Percentiles rank a stretch among this genome's conserved stretches.
phyloP scores from a whole-genome alignment of 1,140 invertebrate genomes.

The Brachionus rotundiformis region DNA sequence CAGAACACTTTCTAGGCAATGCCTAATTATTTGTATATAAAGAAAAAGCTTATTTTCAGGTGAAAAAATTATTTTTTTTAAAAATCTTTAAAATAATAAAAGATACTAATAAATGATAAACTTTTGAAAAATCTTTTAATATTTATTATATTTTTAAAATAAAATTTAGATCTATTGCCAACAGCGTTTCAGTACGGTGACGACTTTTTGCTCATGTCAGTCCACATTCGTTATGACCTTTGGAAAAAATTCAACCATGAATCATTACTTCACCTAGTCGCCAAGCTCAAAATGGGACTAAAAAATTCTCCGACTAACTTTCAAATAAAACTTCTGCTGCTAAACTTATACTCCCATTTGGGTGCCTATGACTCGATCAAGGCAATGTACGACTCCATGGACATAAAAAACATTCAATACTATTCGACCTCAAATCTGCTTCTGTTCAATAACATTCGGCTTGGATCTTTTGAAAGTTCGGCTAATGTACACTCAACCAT shows the following conservation, averaged over 20 bases:
- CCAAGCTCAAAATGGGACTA: neutral
- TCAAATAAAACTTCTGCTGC: constrained; percentile 29
- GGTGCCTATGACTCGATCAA: constrained; percentile 24
- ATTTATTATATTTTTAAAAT: neutral
- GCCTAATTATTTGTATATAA: no score
- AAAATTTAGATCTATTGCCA: constrained; percentile 20
- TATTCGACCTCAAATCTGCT: constrained; percentile 36
- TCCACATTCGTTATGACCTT: constrained; percentile 29
- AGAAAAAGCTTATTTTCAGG: no score
- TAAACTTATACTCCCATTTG: constrained; percentile 44
- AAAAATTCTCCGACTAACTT: constrained; percentile 22
- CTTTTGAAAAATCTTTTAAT: no score
- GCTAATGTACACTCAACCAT: neutral
- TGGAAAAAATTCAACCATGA: neutral
- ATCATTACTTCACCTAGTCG: neutral
- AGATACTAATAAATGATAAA: no score
- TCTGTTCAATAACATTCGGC: constrained; percentile 18
- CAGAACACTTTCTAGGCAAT: no score
- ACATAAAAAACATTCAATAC: constrained; percentile 51
- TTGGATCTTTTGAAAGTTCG: constrained; percentile 13
- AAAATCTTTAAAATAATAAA: no score
- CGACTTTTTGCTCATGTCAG: constrained; percentile 23
- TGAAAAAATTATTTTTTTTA: no score
- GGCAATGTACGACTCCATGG: constrained; percentile 33
- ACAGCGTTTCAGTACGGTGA: constrained; percentile 44